Evolutionary conservation across 2,113 vertebrate species (phyloP).

Genomic region (Podiceps cristatus): DNA sequence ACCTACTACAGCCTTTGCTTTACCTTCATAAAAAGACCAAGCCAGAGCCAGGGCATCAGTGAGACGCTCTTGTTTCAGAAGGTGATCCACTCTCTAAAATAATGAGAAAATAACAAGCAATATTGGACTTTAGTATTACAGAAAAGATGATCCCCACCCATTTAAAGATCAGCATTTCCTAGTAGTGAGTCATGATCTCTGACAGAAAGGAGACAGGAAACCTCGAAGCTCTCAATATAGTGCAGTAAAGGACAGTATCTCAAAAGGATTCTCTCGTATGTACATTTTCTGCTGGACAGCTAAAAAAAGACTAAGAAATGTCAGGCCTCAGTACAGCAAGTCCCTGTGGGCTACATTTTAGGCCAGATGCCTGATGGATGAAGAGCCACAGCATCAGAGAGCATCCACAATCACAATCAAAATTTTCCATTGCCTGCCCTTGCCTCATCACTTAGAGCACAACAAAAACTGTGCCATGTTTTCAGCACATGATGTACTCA

Average conservation of each 20-base stretch:
- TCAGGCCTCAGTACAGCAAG: neutral
- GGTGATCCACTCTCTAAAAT: slow-evolving; percentile 89
- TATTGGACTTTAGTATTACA: neutral
- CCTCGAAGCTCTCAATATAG: neutral
- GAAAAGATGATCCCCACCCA: neutral
- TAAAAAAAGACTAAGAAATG: neutral
- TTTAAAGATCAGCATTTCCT: neutral
- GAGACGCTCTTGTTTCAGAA: slow-evolving; percentile 92
- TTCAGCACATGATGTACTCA: neutral
- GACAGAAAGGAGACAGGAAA: neutral
- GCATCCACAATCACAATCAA: neutral
- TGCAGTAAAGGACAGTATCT: neutral
- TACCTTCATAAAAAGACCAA: slow-evolving; percentile 97
- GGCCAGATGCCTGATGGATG: neutral
- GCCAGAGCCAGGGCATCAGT: slow-evolving; percentile 92
- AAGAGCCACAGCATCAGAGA: neutral
- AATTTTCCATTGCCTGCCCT: neutral
- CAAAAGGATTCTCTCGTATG: neutral
- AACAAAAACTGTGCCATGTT: neutral
- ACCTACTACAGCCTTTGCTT: slow-evolving; percentile 96
- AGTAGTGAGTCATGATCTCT: neutral
- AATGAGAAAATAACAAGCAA: neutral
- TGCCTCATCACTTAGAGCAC: neutral
- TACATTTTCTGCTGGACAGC: neutral
- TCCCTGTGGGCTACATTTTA: neutral